Evolutionary conservation across 2,113 vertebrate species (phyloP).

Genomic region (Tetrao urogallus): DNA sequence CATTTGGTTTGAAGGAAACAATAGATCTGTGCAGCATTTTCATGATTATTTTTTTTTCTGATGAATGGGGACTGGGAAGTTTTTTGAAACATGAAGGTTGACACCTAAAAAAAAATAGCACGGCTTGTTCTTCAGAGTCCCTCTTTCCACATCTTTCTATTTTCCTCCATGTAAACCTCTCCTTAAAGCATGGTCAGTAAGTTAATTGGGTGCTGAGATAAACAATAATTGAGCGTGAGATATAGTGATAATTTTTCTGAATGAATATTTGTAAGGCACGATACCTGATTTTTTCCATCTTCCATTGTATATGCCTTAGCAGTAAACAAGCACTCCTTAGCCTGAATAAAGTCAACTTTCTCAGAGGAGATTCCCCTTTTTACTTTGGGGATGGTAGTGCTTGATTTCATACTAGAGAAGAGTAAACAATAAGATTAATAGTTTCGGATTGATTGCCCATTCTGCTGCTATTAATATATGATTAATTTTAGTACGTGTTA

Average conservation of each 20-base stretch:
- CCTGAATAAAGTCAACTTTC: not conserved
- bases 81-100: not conserved
- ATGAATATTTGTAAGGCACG: not conserved
- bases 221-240: not conserved
- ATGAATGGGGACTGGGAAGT: constrained; percentile 46
- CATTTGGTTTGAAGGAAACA: constrained; percentile 48
- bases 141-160: not conserved
- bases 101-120: not conserved
- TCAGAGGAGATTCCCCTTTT: not conserved
- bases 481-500: not conserved
- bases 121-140: not conserved
- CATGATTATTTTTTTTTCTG: constrained; percentile 19
- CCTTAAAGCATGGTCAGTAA: not conserved
- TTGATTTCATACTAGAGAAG: not conserved
- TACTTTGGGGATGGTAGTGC: not conserved
- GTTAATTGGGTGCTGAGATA: not conserved
- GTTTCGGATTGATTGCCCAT: not conserved
- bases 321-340: not conserved
- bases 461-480: not conserved
- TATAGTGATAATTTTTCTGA: not conserved
- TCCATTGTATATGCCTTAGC: not conserved
- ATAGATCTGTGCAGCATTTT: constrained; percentile 71
- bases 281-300: not conserved
- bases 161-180: not conserved
- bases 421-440: not conserved